Evolutionary conservation across 2,888 invertebrate genomes (phyloP).

Genomic region (Drosophila peninsularis): DNA sequence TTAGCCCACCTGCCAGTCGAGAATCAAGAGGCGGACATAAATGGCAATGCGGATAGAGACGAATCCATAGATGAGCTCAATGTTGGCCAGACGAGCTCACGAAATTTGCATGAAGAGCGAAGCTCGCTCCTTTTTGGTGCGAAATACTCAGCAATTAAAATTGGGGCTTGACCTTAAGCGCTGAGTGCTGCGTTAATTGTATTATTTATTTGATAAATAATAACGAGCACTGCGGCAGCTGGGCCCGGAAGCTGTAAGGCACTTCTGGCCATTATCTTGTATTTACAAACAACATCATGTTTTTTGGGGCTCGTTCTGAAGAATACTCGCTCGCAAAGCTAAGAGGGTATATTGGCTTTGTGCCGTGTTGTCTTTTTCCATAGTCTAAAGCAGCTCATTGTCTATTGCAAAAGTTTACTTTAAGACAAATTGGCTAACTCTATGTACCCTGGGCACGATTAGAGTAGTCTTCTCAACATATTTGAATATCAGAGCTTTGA

Average conservation of each 20-base stretch:
- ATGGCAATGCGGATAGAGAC: constrained; percentile 49
- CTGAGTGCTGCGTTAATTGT: constrained; percentile 11
- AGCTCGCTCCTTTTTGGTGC: constrained; percentile 63
- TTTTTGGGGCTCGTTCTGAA: neutral
- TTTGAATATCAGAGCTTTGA: neutral
- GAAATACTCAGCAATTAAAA: constrained; percentile 50
- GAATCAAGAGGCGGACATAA: constrained; percentile 40
- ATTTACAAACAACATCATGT: constrained; percentile 28
- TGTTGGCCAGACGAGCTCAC: constrained; percentile 36
- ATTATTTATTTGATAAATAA: constrained; percentile 8
- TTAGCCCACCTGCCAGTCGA: constrained; percentile 63
- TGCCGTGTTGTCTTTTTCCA: neutral
- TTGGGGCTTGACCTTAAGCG: constrained; percentile 36
- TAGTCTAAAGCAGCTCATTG: neutral
- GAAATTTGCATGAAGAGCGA: constrained; percentile 49
- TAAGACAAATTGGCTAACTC: too few relatives aligned
- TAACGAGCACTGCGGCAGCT: constrained; percentile 11
- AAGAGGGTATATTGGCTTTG: neutral
- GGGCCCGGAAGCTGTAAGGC: constrained; percentile 52
- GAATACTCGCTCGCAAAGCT: neutral
- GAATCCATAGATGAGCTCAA: constrained; percentile 36
- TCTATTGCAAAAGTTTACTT: neutral
- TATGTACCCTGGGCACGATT: too few relatives aligned
- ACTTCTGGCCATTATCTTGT: constrained; percentile 19
- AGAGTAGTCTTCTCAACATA: too few relatives aligned